Evolutionary conservation across 1,140 invertebrate species (phyloP).

Genomic region (Orchestia grillus): DNA sequence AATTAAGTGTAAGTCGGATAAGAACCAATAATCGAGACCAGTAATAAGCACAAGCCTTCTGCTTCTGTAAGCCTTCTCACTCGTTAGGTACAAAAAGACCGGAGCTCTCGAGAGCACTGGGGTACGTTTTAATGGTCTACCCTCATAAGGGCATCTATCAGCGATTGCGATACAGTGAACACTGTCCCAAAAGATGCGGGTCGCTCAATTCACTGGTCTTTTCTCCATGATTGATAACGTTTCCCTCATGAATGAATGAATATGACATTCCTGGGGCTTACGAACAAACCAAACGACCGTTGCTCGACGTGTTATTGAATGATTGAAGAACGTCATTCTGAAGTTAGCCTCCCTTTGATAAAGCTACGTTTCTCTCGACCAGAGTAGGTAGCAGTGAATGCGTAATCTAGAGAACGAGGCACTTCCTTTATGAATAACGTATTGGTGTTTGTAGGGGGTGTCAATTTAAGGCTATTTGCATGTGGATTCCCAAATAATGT

Average conservation of each 20-base stretch:
- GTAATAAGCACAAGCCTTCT: neutral
- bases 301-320: slow-evolving; percentile 30
- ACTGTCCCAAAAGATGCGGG: slow-evolving; percentile 30
- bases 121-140: slow-evolving; percentile 26
- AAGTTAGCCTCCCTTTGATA: slow-evolving; percentile 34
- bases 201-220: slow-evolving; percentile 33
- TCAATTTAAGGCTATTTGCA: slow-evolving; percentile 9
- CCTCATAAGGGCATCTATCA: slow-evolving; percentile 53
- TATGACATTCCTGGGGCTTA: neutral
- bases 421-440: slow-evolving; percentile 42
- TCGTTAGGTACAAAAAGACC: neutral
- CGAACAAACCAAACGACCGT: neutral
- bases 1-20: neutral
- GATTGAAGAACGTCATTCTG: slow-evolving; percentile 45
- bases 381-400: neutral
- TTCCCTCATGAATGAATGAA: slow-evolving; percentile 49
- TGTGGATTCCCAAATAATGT: neutral
- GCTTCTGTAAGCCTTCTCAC: neutral
- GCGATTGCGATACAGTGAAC: slow-evolving; percentile 44
- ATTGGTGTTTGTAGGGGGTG: neutral
- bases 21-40: neutral
- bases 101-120: neutral
- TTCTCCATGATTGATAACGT: slow-evolving; percentile 32
- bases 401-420: slow-evolving; percentile 26
- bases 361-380: neutral